These are phyloP conservation scores for Sinocyclocheilus maitianheensis DNA, from an alignment of 2,113 vertebrate species.

Conservation along the genomic window DNA sequence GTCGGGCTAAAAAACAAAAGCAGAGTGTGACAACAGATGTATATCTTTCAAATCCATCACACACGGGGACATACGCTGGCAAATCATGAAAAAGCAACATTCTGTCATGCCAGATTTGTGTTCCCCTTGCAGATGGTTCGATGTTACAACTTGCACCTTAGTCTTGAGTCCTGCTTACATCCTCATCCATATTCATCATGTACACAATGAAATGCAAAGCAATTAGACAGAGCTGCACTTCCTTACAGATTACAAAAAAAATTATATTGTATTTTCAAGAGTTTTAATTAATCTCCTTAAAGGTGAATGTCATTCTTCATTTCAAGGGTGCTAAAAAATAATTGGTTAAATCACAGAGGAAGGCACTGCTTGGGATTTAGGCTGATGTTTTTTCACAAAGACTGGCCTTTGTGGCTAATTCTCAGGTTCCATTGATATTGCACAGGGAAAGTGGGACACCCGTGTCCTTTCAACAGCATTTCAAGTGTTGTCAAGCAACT, in stretches of 20 bases:
- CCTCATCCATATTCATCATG: slow-evolving; percentile 58
- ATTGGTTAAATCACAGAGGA: slow-evolving; percentile 5
- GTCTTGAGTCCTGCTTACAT: slow-evolving; percentile 49
- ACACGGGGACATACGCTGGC: slow-evolving; percentile 9
- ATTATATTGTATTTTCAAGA: not conserved
- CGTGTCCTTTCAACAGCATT: slow-evolving; percentile 50
- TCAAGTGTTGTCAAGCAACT: slow-evolving; percentile 43
- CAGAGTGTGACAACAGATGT: slow-evolving; percentile 59
- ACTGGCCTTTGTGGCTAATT: slow-evolving; percentile 49
- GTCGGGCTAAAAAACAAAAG: not conserved
- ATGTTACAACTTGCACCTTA: slow-evolving; percentile 44
- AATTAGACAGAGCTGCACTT: slow-evolving; percentile 47
- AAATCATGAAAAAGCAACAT: slow-evolving; percentile 26
- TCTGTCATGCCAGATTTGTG: slow-evolving; percentile 43
- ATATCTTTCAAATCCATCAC: slow-evolving; percentile 39
- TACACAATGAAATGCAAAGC: slow-evolving; percentile 43
- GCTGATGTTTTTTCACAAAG: not conserved
- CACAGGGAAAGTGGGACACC: slow-evolving; percentile 36
- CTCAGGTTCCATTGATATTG: slow-evolving; percentile 23
- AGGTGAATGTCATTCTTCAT: not conserved
- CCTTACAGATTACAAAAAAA: not conserved
- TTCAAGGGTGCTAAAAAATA: not conserved
- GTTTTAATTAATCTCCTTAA: slow-evolving; percentile 22
- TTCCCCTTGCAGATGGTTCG: slow-evolving; percentile 55
- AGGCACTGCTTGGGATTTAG: not conserved